These are phyloP conservation scores for Megalurothrips usitatus DNA, from an alignment of 2,888 invertebrate genomes.

Conservation along the genomic window DNA sequence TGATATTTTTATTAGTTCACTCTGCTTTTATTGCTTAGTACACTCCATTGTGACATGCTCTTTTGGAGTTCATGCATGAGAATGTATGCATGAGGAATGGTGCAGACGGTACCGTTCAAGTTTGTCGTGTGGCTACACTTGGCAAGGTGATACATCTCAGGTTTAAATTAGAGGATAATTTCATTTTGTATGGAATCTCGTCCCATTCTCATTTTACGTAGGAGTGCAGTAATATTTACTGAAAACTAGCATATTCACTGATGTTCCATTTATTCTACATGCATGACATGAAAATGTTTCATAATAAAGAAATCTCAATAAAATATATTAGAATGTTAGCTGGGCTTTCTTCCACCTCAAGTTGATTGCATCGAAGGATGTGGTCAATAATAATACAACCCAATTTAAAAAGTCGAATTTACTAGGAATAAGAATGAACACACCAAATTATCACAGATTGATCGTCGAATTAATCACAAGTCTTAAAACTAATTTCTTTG, in stretches of 20 bases:
- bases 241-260: slow-evolving; percentile 14
- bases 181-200: background rate
- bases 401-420: background rate
- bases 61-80: background rate
- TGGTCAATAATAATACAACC: background rate
- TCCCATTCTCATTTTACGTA: background rate
- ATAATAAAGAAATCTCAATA: slow-evolving; percentile 23
- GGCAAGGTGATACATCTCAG: slow-evolving; percentile 24
- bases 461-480: background rate
- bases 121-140: slow-evolving; percentile 7
- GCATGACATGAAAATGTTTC: slow-evolving; percentile 23
- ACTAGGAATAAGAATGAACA: background rate
- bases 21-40: slow-evolving; percentile 2
- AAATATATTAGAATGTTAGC: slow-evolving; percentile 21
- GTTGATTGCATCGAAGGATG: background rate
- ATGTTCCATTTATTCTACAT: slow-evolving; percentile 23
- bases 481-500: background rate
- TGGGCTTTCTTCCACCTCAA: background rate
- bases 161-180: background rate
- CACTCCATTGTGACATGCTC: slow-evolving; percentile 10
- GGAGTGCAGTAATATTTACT: background rate
- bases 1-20: slow-evolving; percentile 18
- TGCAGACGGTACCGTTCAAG: background rate
- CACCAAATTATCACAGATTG: background rate
- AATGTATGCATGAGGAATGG: background rate